Evolutionary conservation across 2,113 vertebrate genomes (phyloP).

Genomic region (Ceyx cyanopectus): DNA sequence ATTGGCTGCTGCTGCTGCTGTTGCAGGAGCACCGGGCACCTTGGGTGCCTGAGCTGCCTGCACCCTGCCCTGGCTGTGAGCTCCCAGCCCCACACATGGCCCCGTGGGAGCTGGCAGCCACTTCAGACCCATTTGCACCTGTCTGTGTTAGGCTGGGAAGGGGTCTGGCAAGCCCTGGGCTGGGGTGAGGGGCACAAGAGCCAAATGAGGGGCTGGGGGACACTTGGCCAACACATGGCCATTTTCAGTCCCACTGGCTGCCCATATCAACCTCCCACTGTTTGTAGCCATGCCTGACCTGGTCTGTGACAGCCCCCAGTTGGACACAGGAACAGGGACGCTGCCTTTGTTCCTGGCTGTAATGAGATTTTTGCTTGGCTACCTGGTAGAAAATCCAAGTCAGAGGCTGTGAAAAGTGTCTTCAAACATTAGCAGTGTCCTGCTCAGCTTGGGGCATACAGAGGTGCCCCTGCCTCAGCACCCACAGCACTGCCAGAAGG

Average conservation of each 20-base stretch:
- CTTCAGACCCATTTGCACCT: too few species aligned
- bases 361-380: slow-evolving; percentile 77
- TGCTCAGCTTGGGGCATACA: rapidly evolving
- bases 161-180: neutral
- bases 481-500: rapidly evolving
- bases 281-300: rapidly evolving
- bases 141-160: neutral
- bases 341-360: slow-evolving; percentile 46
- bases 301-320: neutral
- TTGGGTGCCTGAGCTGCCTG: neutral
- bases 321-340: neutral
- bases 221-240: neutral
- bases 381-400: slow-evolving; percentile 53
- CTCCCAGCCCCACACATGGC: neutral
- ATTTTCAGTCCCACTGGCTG: neutral
- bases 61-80: neutral
- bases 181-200: neutral
- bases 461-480: neutral
- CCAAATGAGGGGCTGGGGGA: rapidly evolving
- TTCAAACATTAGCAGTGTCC: neutral
- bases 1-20: slow-evolving; percentile 14
- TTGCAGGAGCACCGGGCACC: neutral
- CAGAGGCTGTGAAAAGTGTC: neutral
- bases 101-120: too few species aligned
- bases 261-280: rapidly evolving